phyloP scores from a whole-genome alignment of 1,140 invertebrate genomes.

The Magallana ariakensis region DNA sequence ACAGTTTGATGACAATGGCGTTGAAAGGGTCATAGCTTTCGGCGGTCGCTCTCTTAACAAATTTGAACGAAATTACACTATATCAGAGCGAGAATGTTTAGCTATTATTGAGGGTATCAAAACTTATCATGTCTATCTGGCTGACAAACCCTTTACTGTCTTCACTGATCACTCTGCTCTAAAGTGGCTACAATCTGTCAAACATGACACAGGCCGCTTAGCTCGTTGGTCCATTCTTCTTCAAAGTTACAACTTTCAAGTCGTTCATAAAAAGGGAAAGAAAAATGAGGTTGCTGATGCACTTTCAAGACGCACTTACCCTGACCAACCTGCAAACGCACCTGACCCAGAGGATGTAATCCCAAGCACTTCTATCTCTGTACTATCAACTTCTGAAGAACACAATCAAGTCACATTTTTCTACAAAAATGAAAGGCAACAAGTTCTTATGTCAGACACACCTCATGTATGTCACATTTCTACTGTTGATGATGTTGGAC shows the following conservation, averaged over 20 bases:
- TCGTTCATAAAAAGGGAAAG: slow-evolving; percentile 4
- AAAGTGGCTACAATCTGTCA: slow-evolving; percentile 46
- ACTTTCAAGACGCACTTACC: slow-evolving; percentile 44
- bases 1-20: slow-evolving; percentile 39
- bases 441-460: neutral
- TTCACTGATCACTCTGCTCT: neutral
- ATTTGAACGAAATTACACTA: slow-evolving; percentile 39
- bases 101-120: slow-evolving; percentile 56
- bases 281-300: slow-evolving; percentile 39
- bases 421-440: neutral
- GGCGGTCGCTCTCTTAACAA: slow-evolving; percentile 35
- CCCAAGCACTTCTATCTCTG: no score
- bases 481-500: neutral
- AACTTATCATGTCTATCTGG: slow-evolving; percentile 41
- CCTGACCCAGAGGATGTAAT: neutral
- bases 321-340: neutral
- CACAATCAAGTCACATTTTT: slow-evolving; percentile 38
- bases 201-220: slow-evolving; percentile 36
- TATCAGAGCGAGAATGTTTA: slow-evolving; percentile 54
- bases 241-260: slow-evolving; percentile 48
- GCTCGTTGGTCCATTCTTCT: slow-evolving; percentile 35
- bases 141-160: no score
- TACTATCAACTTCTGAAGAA: neutral
- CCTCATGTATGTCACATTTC: neutral
- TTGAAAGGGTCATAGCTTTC: slow-evolving; percentile 44